phyloP scores from a whole-genome alignment of 2,797 vertebrate species.

The Ispidina picta region DNA sequence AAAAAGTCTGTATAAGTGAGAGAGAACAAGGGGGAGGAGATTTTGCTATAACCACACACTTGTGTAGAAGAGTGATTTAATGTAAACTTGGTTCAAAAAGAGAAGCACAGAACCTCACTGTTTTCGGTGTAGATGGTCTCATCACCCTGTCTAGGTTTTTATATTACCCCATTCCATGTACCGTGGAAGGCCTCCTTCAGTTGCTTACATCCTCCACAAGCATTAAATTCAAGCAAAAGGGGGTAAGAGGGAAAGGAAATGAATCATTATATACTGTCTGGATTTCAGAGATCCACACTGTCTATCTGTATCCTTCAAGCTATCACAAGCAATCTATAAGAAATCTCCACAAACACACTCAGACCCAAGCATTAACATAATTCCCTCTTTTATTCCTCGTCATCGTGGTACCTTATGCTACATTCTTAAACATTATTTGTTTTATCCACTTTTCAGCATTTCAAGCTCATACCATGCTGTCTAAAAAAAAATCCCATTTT shows the following conservation, averaged over 20 bases:
- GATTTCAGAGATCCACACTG: constrained; percentile 15
- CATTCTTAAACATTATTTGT: constrained; percentile 73
- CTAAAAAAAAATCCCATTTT: constrained; percentile 53
- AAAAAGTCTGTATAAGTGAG: background rate
- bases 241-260: background rate
- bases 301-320: constrained; percentile 44
- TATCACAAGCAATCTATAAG: constrained; percentile 21
- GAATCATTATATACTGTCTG: background rate
- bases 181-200: background rate
- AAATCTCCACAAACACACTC: constrained; percentile 12
- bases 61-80: background rate
- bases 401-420: constrained; percentile 49
- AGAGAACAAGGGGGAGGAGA: background rate
- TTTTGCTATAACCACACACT: background rate
- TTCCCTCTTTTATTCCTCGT: constrained; percentile 60
- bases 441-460: constrained; percentile 69
- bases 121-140: background rate
- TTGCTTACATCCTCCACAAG: background rate
- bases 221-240: constrained; percentile 21
- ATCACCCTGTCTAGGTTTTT: background rate
- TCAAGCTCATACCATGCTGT: constrained; percentile 58
- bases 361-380: constrained; percentile 72
- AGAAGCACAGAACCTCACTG: background rate
- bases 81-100: background rate
- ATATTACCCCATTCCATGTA: background rate